Evolutionary conservation across 2,888 invertebrate genomes (phyloP), one percentile per base, ranked within the genome.

Genomic region (Zygogramma bicolorata): DNA sequence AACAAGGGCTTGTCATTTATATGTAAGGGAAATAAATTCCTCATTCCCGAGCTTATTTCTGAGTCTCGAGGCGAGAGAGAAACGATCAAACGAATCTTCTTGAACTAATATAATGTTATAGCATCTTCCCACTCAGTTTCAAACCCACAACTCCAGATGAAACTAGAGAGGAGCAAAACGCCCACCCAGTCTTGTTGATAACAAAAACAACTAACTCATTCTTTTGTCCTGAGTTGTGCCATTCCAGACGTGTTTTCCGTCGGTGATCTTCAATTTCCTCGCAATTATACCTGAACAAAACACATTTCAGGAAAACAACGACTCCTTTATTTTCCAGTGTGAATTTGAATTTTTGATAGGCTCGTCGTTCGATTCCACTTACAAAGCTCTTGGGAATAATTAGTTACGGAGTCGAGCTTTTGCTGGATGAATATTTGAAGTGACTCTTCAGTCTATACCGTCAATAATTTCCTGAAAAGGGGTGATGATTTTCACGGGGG

Each of bases 271-370:
- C 53, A 53, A 22, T 53, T 53, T 53, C 53, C 22, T 25, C 13
- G 27, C n/a, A 27, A 53, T 53, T 27, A 53, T 27, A 13, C 27
- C 27, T 25, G n/a, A 15, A 53, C 15, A n/a, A 22, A 13, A 22
- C 15, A 27, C 53, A 53, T 27, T 27, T 53, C 13, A 22, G 25
- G 53, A 22, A 53, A 25, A 53, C n/a, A 53, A 53, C 53, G 53
- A 53, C 13, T 13, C 13, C 53, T 53, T 53, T 27, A 53, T 53
- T 53, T 53, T 25, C 25, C 25, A 27, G n/a, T 53, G 53, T 27
- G 27, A 53, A 53, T 53, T 27, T 53, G 25, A 53, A 53, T 53
- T 53, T 22, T 25, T 53, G 25, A 53, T 53, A n/a, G n/a, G 53
- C n/a, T 53, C 27, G 53, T 53, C 27, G 25, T 53, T 22, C 53